Evolutionary conservation across 2,113 vertebrate species (phyloP).

Genomic region (Strix aluco): DNA sequence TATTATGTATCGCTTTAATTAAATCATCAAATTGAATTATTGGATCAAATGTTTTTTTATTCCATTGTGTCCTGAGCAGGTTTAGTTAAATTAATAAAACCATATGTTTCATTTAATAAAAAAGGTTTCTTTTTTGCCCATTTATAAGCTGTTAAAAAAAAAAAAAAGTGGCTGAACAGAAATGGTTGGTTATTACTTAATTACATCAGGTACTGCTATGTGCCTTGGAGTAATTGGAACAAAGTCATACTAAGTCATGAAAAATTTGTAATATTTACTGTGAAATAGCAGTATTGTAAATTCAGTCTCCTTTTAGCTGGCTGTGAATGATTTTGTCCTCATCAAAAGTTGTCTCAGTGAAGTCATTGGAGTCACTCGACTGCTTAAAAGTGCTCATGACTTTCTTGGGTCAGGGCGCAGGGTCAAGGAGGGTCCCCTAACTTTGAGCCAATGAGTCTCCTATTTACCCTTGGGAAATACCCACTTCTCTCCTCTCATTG

Average conservation of each 20-base stretch:
- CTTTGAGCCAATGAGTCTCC: not conserved
- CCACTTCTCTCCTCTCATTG: not conserved
- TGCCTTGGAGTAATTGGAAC: constrained; percentile 35
- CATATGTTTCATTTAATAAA: constrained; percentile 67
- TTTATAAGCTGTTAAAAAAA: constrained; percentile 53
- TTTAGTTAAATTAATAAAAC: constrained; percentile 78
- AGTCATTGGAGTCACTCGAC: not conserved
- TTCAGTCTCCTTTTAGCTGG: not conserved
- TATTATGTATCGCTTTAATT: constrained; percentile 72
- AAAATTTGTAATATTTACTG: constrained; percentile 42
- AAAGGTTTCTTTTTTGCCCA: constrained; percentile 44
- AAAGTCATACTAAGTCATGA: constrained; percentile 44
- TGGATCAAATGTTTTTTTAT: constrained; percentile 62
- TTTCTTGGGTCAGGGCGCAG: not conserved
- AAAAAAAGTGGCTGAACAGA: not conserved
- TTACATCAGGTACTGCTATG: constrained; percentile 8
- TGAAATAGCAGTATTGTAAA: constrained; percentile 25
- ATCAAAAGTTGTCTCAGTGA: not conserved
- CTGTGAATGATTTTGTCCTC: not conserved
- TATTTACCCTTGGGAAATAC: not conserved
- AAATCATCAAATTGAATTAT: constrained; percentile 73
- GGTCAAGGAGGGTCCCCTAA: not conserved
- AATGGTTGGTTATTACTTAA: constrained; percentile 45
- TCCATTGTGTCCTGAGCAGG: constrained; percentile 66
- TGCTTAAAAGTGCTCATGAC: not conserved